A percentile compares a stretch with the other conserved stretches of the same genome.
Evolutionary conservation across 2,888 invertebrate genomes (phyloP).

Genomic region (Aphrophora alni): DNA sequence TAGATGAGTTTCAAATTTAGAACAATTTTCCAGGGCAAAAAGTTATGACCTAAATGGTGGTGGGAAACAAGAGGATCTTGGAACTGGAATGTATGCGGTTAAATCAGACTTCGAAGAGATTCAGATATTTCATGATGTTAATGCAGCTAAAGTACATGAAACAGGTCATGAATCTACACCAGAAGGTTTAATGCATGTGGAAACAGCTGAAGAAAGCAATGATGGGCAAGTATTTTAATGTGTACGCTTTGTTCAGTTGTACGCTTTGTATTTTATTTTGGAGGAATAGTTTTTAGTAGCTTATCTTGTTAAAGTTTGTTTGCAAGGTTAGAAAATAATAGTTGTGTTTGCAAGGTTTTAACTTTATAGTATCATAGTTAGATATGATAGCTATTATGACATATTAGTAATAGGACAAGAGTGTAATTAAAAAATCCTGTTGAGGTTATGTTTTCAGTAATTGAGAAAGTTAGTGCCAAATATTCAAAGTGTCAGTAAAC

Average conservation of each 20-base stretch:
- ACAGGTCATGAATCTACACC: not conserved
- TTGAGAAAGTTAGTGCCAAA: no score
- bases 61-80: not conserved
- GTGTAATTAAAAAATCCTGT: no score
- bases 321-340: no score
- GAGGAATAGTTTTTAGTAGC: no score
- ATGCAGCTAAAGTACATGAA: not conserved
- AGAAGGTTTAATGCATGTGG: not conserved
- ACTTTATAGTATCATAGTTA: no score
- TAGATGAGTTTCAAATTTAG: not conserved
- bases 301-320: no score
- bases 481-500: no score
- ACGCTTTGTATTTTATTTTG: no score
- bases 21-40: not conserved
- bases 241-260: not conserved
- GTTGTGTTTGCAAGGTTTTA: no score
- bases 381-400: no score
- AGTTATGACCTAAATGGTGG: not conserved
- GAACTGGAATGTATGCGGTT: not conserved
- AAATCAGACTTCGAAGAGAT: not conserved
- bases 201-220: not conserved
- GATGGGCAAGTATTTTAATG: not conserved
- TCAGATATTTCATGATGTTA: not conserved
- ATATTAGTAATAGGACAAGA: no score
- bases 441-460: no score